Percentiles rank a stretch among this genome's conserved stretches.
Evolutionary conservation across 2,797 vertebrate species (phyloP).

Genomic region (Bucorvus abyssinicus): DNA sequence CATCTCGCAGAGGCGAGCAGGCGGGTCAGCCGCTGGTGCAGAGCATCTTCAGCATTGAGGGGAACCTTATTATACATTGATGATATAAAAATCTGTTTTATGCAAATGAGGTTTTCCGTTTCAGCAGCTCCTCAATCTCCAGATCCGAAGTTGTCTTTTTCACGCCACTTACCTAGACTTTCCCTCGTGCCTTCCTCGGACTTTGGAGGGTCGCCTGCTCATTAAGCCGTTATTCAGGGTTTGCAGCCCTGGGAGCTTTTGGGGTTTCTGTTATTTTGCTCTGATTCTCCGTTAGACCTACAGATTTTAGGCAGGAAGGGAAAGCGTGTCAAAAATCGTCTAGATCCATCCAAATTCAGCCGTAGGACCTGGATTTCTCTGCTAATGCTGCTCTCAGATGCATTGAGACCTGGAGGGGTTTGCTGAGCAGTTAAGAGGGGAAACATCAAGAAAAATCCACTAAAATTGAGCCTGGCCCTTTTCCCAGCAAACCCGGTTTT

Average conservation of each 20-base stretch:
- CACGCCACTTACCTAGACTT: neutral
- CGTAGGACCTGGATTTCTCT: neutral
- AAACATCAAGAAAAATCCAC: neutral
- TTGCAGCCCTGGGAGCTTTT: neutral
- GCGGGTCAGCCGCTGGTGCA: neutral
- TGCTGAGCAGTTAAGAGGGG: neutral
- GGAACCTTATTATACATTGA: neutral
- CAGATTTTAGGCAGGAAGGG: neutral
- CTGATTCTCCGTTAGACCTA: neutral
- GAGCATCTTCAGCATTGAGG: neutral
- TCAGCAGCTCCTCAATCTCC: neutral
- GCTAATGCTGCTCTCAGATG: neutral
- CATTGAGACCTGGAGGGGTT: neutral
- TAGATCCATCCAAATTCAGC: neutral
- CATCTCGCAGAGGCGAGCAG: fast-evolving
- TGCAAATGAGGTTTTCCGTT: neutral
- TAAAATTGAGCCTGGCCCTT: neutral
- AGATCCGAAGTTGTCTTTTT: neutral
- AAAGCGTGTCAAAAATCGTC: neutral
- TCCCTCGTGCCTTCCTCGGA: neutral
- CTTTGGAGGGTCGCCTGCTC: neutral
- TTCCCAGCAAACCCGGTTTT: neutral
- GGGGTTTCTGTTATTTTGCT: neutral
- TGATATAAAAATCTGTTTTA: neutral
- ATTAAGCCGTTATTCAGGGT: neutral